phyloP scores from a whole-genome alignment of 2,888 invertebrate genomes.

The Yponomeuta malinellus region DNA sequence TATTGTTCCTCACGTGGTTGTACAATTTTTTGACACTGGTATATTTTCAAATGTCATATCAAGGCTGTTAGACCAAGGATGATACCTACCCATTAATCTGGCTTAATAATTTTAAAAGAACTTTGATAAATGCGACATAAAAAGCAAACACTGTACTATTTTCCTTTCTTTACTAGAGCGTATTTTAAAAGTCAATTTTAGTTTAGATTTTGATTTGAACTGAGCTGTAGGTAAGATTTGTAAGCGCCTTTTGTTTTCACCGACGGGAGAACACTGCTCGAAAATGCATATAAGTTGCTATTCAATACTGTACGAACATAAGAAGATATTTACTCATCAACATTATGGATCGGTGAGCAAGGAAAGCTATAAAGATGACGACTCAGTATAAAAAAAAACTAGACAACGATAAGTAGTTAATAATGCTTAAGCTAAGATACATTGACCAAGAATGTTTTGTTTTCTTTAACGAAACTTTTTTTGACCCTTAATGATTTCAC shows the following conservation, averaged over 20 bases:
- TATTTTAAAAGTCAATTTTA: background rate
- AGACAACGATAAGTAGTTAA: background rate
- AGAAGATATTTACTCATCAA: constrained; percentile 37
- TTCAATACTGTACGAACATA: constrained; percentile 46
- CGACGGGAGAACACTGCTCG: constrained; percentile 60
- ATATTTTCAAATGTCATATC: too few relatives aligned
- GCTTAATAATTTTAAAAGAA: too few relatives aligned
- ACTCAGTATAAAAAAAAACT: background rate
- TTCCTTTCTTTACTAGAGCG: background rate
- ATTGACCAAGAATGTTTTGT: too few relatives aligned
- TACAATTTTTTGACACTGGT: too few relatives aligned
- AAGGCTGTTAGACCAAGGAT: too few relatives aligned
- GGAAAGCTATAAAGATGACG: constrained; percentile 37
- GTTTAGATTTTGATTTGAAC: background rate
- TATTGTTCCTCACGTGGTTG: too few relatives aligned
- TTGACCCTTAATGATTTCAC: too few relatives aligned
- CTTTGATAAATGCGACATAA: too few relatives aligned
- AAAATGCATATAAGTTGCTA: constrained; percentile 64
- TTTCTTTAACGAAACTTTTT: background rate
- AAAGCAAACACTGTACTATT: background rate
- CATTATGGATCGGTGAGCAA: constrained; percentile 32
- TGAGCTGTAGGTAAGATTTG: background rate
- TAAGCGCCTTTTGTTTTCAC: constrained; percentile 47
- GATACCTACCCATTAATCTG: too few relatives aligned
- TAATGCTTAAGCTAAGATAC: background rate